These are phyloP conservation scores for Lepeophtheirus nordmannii DNA, from an alignment of 2,888 invertebrate genomes.

Conservation along the genomic window DNA sequence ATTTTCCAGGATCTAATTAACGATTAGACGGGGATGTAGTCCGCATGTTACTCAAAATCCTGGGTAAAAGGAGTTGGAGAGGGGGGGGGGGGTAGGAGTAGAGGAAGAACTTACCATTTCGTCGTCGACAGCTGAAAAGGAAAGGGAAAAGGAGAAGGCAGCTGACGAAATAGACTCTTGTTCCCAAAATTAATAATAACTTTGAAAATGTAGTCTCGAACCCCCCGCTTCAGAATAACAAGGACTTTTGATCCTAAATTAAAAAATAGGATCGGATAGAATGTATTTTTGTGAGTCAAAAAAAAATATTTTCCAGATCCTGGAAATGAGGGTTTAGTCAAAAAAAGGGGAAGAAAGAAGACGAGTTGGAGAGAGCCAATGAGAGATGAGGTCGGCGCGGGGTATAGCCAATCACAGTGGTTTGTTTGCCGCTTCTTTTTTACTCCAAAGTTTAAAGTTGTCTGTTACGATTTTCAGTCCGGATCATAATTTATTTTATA, in stretches of 20 bases:
- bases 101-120: neutral
- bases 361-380: conserved; percentile 29
- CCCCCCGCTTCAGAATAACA: conserved; percentile 41
- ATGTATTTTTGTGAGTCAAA: conserved; percentile 30
- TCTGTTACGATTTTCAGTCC: neutral
- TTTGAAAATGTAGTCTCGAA: conserved; percentile 45
- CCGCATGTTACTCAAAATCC: neutral
- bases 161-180: neutral
- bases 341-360: conserved; percentile 10
- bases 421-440: neutral
- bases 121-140: conserved; percentile 4
- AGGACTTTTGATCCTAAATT: conserved; percentile 28
- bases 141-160: neutral
- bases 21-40: neutral
- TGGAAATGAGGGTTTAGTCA: neutral
- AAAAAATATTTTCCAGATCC: neutral
- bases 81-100: neutral
- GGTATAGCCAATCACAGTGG: conserved; percentile 48
- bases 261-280: neutral
- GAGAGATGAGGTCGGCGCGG: conserved; percentile 38
- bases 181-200: conserved; percentile 20
- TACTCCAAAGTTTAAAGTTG: neutral
- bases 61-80: neutral
- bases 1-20: conserved; percentile 4
- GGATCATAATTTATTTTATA: neutral